Evolutionary conservation across 2,797 vertebrate species (phyloP).

Genomic region (Enteromius mattozi): DNA sequence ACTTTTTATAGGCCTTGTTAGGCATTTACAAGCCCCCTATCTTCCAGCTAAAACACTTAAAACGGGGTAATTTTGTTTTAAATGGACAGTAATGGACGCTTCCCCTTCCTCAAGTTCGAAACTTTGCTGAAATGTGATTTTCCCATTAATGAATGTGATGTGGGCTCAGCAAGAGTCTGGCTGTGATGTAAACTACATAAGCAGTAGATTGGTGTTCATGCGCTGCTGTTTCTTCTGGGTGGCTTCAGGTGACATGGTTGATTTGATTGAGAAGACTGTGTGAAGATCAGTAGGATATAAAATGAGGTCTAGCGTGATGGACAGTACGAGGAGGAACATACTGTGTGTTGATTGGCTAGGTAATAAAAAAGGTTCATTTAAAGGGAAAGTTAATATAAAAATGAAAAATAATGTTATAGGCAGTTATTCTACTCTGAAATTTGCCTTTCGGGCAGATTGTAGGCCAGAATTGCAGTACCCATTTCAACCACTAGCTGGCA

Average conservation of each 20-base stretch:
- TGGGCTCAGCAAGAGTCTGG: slow-evolving; percentile 19
- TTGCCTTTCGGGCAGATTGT: too few species aligned
- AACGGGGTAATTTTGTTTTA: slow-evolving; percentile 47
- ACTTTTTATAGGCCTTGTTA: slow-evolving; percentile 34
- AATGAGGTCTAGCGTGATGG: slow-evolving; percentile 40
- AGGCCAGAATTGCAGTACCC: too few species aligned
- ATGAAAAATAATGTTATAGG: too few species aligned
- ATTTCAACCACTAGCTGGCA: too few species aligned
- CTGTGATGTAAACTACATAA: slow-evolving; percentile 29
- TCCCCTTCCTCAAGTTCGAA: slow-evolving; percentile 22
- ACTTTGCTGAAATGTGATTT: slow-evolving; percentile 32
- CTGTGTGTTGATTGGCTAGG: background rate
- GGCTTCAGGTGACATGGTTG: slow-evolving; percentile 2
- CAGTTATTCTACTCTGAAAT: too few species aligned
- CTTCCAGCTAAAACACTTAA: slow-evolving; percentile 43
- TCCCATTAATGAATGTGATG: slow-evolving; percentile 39
- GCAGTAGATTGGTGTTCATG: background rate
- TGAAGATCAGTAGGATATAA: slow-evolving; percentile 24
- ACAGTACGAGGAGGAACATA: slow-evolving; percentile 26
- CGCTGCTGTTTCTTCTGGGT: slow-evolving; percentile 22
- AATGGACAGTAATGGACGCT: slow-evolving; percentile 14
- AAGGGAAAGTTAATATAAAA: too few species aligned
- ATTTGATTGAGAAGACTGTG: slow-evolving; percentile 19
- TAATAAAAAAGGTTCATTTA: too few species aligned
- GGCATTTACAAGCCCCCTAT: slow-evolving; percentile 40